phyloP scores from a whole-genome alignment of 2,797 vertebrate genomes.

The Hipposideros larvatus region DNA sequence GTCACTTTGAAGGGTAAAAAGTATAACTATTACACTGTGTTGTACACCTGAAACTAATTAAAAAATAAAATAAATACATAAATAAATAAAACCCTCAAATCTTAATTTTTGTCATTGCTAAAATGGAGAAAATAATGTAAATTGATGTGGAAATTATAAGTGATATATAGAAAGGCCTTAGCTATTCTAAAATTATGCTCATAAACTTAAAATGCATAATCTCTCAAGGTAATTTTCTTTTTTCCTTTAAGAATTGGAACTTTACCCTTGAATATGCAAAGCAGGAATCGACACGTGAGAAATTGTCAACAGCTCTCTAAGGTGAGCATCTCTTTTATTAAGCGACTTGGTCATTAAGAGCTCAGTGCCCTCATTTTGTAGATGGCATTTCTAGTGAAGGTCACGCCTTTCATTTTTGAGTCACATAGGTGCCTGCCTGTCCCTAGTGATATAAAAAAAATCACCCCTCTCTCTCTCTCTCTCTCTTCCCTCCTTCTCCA shows the following conservation, averaged over 20 bases:
- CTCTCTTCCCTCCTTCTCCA: not conserved
- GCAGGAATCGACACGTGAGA: not conserved
- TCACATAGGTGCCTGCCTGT: not conserved
- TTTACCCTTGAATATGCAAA: not conserved
- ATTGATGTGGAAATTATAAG: not conserved
- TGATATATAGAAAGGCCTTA: not conserved
- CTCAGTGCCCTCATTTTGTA: not conserved
- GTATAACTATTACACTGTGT: too few relatives aligned
- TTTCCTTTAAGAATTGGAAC: not conserved
- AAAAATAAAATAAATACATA: too few relatives aligned
- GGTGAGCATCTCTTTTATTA: not conserved
- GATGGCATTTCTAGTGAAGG: not conserved
- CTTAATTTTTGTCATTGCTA: not conserved
- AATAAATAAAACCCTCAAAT: not conserved
- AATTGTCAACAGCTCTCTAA: not conserved
- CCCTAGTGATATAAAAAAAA: not conserved
- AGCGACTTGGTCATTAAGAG: not conserved
- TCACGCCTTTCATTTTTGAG: not conserved
- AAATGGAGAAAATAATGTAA: slow-evolving; percentile 27
- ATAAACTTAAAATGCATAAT: not conserved
- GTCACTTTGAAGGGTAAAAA: too few relatives aligned
- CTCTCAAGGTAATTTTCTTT: slow-evolving; percentile 3
- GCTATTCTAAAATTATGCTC: slow-evolving; percentile 28
- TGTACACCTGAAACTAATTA: too few relatives aligned
- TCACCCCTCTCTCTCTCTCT: not conserved